phyloP scores from a whole-genome alignment of 2,113 vertebrate genomes.

The Tichodroma muraria region DNA sequence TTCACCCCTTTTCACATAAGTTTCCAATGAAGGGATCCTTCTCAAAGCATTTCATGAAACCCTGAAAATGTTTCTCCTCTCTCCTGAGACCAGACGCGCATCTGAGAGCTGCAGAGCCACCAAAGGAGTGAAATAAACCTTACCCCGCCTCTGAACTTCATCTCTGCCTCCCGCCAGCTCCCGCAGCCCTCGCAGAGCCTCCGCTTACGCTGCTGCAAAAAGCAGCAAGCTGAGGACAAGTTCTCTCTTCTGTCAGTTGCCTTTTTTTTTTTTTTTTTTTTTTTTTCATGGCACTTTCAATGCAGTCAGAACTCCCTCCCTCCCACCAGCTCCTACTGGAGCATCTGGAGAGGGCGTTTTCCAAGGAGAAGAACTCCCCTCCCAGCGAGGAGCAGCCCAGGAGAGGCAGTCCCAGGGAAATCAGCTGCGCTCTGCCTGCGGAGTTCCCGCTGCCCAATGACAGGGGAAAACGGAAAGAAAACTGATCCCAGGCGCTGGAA shows the following conservation, averaged over 20 bases:
- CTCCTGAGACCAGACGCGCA: neutral
- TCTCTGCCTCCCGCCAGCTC: slow-evolving; percentile 26
- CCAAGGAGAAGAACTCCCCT: neutral
- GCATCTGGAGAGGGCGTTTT: slow-evolving; percentile 34
- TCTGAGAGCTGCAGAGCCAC: neutral
- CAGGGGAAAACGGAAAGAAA: slow-evolving; percentile 30
- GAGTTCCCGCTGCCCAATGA: neutral
- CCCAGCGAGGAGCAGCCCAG: neutral
- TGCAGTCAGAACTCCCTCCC: slow-evolving; percentile 31
- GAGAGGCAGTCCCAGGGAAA: neutral
- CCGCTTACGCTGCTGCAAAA: neutral
- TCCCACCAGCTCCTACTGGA: slow-evolving; percentile 58
- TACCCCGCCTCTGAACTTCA: slow-evolving; percentile 66
- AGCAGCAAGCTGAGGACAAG: slow-evolving; percentile 25
- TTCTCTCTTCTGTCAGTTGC: slow-evolving; percentile 47
- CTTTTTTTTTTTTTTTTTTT: neutral
- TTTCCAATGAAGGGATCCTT: neutral
- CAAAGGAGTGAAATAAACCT: neutral
- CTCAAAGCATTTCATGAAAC: neutral
- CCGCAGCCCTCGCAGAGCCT: neutral
- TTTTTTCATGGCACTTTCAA: slow-evolving; percentile 43
- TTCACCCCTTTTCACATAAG: neutral
- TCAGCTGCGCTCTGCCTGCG: neutral
- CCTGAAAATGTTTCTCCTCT: neutral
- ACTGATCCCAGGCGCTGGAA: slow-evolving; percentile 20